Percentiles rank a stretch among this genome's conserved stretches.
Conservation (phyloP, 2,113 vertebrate genomes). For the Dasyurus viverrinus region DNA sequence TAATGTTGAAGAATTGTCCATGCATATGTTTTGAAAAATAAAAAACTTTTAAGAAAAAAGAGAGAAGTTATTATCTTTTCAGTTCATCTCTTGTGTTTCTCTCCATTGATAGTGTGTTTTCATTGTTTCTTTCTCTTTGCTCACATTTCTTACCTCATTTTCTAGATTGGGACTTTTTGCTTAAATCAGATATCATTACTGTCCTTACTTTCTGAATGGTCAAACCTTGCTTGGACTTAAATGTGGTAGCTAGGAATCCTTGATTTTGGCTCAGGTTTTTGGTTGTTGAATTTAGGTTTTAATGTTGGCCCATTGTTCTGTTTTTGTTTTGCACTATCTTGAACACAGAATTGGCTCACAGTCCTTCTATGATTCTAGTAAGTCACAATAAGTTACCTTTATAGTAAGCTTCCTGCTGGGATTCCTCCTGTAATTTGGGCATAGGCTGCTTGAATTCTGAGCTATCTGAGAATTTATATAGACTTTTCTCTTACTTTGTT, state of each 20-base stretch:
- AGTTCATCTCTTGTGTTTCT: not conserved
- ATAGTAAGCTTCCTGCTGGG: not conserved
- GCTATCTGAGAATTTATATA: not conserved
- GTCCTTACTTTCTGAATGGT: not conserved
- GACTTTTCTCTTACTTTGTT: not conserved
- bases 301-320: not conserved
- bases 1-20: no score
- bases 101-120: not conserved
- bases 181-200: not conserved
- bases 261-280: not conserved
- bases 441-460: not conserved
- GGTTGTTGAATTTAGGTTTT: not conserved
- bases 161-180: not conserved
- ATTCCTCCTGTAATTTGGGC: not conserved
- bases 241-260: not conserved
- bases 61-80: not conserved
- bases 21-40: no score
- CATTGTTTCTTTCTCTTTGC: not conserved
- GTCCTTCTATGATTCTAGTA: not conserved
- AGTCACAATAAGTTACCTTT: not conserved
- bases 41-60: no score
- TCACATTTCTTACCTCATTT: not conserved
- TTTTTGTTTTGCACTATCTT: not conserved
- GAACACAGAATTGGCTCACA: not conserved
- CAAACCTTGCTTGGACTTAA: not conserved